Percentiles rank a stretch among this genome's conserved stretches.
Conservation (phyloP, 2,888 invertebrate species). For the Limenitis camilla region DNA sequence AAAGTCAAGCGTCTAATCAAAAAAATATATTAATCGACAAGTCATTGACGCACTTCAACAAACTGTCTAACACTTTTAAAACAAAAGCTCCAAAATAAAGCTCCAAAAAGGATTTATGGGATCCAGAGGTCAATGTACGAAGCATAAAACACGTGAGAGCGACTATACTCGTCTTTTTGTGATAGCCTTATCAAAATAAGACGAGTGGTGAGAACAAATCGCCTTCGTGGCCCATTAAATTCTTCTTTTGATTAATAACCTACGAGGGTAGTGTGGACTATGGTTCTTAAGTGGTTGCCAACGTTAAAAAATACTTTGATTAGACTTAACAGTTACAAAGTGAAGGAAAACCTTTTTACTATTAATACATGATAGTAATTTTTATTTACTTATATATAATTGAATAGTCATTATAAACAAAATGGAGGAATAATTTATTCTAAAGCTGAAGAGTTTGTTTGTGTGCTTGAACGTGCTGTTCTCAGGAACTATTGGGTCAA, state of each 20-base stretch:
- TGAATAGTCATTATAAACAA: too few species aligned
- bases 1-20: too few species aligned
- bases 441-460: too few species aligned
- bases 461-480: too few species aligned
- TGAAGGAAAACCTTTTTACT: too few species aligned
- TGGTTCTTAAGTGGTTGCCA: background rate
- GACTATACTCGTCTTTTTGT: conserved; percentile 14
- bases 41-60: background rate
- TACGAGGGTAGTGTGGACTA: background rate
- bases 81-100: background rate
- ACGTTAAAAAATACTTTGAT: background rate
- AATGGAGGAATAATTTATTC: too few species aligned
- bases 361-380: too few species aligned
- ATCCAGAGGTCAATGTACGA: conserved; percentile 25
- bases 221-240: conserved; percentile 9
- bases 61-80: background rate
- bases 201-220: background rate
- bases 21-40: too few species aligned
- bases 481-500: too few species aligned
- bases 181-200: conserved; percentile 17
- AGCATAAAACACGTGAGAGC: conserved; percentile 22
- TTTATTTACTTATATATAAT: too few species aligned
- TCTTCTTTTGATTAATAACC: conserved; percentile 12
- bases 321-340: too few species aligned
- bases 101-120: conserved; percentile 14